phyloP scores from a whole-genome alignment of 2,113 vertebrate genomes.

The Talpa occidentalis region DNA sequence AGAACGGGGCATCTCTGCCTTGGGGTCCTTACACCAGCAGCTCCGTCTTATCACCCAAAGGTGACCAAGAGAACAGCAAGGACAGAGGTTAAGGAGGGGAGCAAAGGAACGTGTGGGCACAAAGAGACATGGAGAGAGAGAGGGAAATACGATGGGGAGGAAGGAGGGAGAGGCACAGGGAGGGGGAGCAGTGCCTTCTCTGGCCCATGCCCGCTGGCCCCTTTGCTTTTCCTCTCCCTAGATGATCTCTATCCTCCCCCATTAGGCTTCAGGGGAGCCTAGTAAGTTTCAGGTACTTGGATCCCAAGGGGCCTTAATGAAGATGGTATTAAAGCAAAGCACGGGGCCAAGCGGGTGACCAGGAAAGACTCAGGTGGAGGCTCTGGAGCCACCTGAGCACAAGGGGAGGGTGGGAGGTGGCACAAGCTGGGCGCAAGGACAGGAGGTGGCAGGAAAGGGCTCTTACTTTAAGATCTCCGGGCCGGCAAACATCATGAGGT shows the following conservation, averaged over 20 bases:
- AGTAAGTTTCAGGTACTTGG: neutral
- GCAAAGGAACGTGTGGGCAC: neutral
- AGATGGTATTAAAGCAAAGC: neutral
- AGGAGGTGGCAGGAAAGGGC: neutral
- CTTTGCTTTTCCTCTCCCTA: neutral
- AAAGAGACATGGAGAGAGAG: neutral
- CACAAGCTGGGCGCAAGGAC: neutral
- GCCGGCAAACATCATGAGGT: slow-evolving; percentile 96
- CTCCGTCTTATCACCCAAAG: neutral
- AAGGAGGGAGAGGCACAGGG: neutral
- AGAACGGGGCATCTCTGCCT: neutral
- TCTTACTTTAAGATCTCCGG: slow-evolving; percentile 94
- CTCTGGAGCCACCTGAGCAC: fast-evolving
- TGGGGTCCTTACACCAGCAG: neutral
- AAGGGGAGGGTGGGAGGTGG: neutral
- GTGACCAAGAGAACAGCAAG: neutral
- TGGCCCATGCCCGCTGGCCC: neutral
- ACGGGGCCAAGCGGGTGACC: neutral
- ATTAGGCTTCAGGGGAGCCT: neutral
- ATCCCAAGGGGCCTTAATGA: neutral
- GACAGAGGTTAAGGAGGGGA: neutral
- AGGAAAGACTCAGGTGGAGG: fast-evolving
- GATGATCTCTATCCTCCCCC: neutral
- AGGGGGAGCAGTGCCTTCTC: neutral
- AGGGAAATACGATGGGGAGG: neutral